Evolutionary conservation across 2,113 vertebrate genomes (phyloP).

Genomic region (Perognathus longimembris): DNA sequence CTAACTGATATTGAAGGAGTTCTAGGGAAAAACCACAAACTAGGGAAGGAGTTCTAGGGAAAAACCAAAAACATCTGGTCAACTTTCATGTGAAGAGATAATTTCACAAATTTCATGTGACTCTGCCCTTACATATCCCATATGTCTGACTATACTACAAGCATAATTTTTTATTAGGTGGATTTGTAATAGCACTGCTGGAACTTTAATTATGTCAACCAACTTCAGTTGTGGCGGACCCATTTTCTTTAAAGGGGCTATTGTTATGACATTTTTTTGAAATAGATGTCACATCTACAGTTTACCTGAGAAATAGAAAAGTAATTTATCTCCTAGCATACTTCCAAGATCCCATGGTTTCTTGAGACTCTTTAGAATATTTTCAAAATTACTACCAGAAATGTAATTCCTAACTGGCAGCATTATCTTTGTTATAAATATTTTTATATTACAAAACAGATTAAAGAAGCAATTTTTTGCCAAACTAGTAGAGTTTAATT

Average conservation of each 20-base stretch:
- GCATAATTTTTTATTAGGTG: background rate
- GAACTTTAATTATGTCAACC: background rate
- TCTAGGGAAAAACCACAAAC: background rate
- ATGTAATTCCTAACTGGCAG: background rate
- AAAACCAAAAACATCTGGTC: background rate
- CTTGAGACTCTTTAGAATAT: background rate
- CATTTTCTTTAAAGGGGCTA: background rate
- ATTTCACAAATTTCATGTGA: background rate
- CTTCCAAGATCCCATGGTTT: background rate
- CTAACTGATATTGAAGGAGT: background rate
- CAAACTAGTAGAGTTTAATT: background rate
- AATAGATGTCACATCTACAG: background rate
- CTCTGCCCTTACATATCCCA: background rate
- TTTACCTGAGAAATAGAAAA: background rate
- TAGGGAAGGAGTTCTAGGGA: background rate
- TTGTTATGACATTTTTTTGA: background rate
- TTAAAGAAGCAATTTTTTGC: no score
- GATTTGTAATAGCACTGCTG: background rate
- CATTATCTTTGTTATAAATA: background rate
- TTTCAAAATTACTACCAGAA: background rate
- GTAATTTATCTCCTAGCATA: background rate
- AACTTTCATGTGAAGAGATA: background rate
- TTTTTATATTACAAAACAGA: background rate
- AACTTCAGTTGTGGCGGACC: background rate
- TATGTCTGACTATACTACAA: background rate